Evolutionary conservation across 2,888 invertebrate genomes (phyloP), one percentile per base, ranked within the genome.

Genomic region (Drepana falcataria): DNA sequence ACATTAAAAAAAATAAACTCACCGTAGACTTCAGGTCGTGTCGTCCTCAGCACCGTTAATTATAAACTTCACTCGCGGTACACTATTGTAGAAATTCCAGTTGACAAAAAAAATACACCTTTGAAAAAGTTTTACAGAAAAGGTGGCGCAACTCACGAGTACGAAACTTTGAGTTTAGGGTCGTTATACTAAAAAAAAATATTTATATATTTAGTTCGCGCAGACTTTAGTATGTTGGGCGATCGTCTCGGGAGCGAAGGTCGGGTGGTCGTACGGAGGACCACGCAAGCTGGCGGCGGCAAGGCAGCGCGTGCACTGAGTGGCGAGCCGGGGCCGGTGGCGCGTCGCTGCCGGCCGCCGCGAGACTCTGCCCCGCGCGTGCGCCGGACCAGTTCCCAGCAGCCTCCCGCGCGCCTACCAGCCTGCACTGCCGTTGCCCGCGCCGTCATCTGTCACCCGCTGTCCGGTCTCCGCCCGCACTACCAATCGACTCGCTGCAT

Each of bases 291-390:
- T 81, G 77, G 75, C 83, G 80, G 81, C 83, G 78, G 84, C 84
- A 69, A 81, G 83, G 85, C 87, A 77, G 83, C 87, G 86, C 87
- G 85, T 79, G 83, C 81, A 88, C 89, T 88, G 88, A 87, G 79
- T 75, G 80, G 69, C 74, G 75, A 69, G 67, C 66, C 65, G 66
- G 68, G 69, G 73, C 73, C 68, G 73, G 75, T 75, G 77, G 74
- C 77, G 80, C 78, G 75, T 73, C 69, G 69, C 72, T 65, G 75
- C 71, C 75, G 76, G 73, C 77, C 73, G 74, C 72, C 72, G 73
- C 77, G 66, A 68, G 71, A 74, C 80, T 79, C 78, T 79, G 81
- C 81, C 81, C 83, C 83, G 83, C 83, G 83, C 87, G 79, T 86
- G 87, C 87, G 86, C 77, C 81, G 79, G 86, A 85, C 88, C 88